Evolutionary conservation across 2,797 vertebrate genomes (phyloP), one percentile per base, ranked within the genome.

Genomic region (Anniella stebbinsi): DNA sequence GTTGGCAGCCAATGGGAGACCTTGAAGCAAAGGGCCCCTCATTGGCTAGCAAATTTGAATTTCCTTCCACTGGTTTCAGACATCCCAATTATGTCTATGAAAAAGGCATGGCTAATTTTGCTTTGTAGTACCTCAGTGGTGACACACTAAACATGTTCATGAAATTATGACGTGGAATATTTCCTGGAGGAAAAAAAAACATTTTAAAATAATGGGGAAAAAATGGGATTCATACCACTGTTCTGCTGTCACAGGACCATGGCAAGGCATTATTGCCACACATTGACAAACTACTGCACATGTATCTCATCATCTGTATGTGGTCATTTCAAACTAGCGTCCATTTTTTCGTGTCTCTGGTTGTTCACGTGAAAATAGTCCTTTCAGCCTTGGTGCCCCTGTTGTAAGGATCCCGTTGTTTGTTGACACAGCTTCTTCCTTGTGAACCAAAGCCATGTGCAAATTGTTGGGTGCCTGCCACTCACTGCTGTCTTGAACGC

Each of bases 161-260:
- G 41, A 84, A 87, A 90, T 90, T 86, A 70, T 87, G 41, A 81
- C 60, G 30, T 36, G 38, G 45, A 90, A 94, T 66, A 41, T 77
- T 66, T 83, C 57, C 57, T 90, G 86, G 89, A 88, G 92, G 87
- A 38, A 0, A 70, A 84, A 75, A 70, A 93, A 76, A 91, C 88
- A 84, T 91, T 90, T 93, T 89, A 87, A 60, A 93, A 90, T 94
- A 93, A 94, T 80, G 93, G 92, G 91, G 95, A 93, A 92, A 92
- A 94, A 91, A 92, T 84, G 95, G 96, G 93, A 92, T 94, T 94
- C 87, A 90, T 95, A 96, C 93, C 80, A 89, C 73, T 93, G 93
- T 94, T 95, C 89, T 72, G 94, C 93, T 95, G 93, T 96, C 94
- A 91, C 89, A 93, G 92, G 90, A 93, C 91, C 90, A 95, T 93